Evolutionary conservation across 2,888 invertebrate species (phyloP).

Genomic region (Pterostichus madidus): DNA sequence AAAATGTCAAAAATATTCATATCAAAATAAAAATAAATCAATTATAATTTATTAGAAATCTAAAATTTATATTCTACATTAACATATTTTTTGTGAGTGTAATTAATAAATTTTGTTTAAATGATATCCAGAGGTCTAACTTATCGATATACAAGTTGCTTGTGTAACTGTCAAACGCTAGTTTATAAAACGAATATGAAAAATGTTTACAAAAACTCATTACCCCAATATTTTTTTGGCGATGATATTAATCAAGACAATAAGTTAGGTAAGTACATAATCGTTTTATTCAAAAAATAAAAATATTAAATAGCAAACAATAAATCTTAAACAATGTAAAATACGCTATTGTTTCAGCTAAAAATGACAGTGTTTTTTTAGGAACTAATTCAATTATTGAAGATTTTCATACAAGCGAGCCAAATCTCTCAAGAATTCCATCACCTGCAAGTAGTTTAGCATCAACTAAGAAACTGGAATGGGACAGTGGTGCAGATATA

Average conservation of each 20-base stretch:
- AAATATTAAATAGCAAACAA: not conserved
- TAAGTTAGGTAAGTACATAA: slow-evolving; percentile 41
- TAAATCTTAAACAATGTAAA: slow-evolving; percentile 8
- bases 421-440: slow-evolving; percentile 69
- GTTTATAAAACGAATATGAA: slow-evolving; percentile 54
- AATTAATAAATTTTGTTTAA: not conserved
- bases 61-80: not conserved
- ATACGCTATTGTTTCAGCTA: slow-evolving; percentile 4
- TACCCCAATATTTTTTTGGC: slow-evolving; percentile 58
- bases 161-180: slow-evolving; percentile 53
- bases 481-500: slow-evolving; percentile 93
- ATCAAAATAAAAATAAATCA: not conserved
- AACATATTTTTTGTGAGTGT: not conserved
- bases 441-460: slow-evolving; percentile 88
- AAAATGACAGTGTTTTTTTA: not conserved
- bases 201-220: slow-evolving; percentile 60
- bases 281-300: not conserved
- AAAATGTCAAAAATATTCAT: not conserved
- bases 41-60: not conserved
- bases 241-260: slow-evolving; percentile 39
- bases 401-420: slow-evolving; percentile 58
- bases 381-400: slow-evolving; percentile 17
- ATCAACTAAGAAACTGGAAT: slow-evolving; percentile 88
- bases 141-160: not conserved
- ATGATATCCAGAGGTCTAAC: not conserved